Evolutionary conservation across 30 jellyfish, hydroid and myxozoan genomes (phyloP).

Genomic region (Catostylus mosaicus): DNA sequence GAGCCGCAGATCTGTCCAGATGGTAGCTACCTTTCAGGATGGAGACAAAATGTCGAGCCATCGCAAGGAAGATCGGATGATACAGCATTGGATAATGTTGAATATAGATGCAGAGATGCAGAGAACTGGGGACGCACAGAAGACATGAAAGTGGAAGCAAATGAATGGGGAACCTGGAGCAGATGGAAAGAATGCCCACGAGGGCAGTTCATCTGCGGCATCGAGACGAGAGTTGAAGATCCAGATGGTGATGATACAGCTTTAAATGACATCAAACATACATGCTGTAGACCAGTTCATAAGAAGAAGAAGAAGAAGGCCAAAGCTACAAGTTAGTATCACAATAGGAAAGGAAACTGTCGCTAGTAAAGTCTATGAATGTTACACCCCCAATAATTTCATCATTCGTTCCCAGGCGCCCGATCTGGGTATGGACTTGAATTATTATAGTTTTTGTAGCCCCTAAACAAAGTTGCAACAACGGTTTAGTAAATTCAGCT

Average conservation of each 20-base stretch:
- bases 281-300: constrained; percentile 35
- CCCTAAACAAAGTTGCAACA: no score
- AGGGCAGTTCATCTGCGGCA: constrained; percentile 61
- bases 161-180: constrained; percentile 55
- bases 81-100: constrained; percentile 34
- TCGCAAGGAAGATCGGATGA: constrained; percentile 10
- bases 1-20: constrained; percentile 39
- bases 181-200: constrained; percentile 52
- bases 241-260: constrained; percentile 71
- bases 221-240: constrained; percentile 50
- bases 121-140: not conserved
- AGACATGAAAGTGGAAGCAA: constrained; percentile 15
- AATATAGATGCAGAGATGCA: constrained; percentile 36
- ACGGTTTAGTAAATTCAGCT: no score
- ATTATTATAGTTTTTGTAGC: no score
- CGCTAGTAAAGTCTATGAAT: no score
- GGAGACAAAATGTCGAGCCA: constrained; percentile 66
- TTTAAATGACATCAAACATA: constrained; percentile 50
- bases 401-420: no score
- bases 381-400: no score
- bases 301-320: constrained; percentile 25
- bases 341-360: constrained; percentile 1
- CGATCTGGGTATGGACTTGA: no score
- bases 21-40: constrained; percentile 31
- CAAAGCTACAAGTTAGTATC: no score